Base-by-base conservation (phyloP, 2,888 invertebrate species). In the Cosmorhoe ocellata region DNA sequence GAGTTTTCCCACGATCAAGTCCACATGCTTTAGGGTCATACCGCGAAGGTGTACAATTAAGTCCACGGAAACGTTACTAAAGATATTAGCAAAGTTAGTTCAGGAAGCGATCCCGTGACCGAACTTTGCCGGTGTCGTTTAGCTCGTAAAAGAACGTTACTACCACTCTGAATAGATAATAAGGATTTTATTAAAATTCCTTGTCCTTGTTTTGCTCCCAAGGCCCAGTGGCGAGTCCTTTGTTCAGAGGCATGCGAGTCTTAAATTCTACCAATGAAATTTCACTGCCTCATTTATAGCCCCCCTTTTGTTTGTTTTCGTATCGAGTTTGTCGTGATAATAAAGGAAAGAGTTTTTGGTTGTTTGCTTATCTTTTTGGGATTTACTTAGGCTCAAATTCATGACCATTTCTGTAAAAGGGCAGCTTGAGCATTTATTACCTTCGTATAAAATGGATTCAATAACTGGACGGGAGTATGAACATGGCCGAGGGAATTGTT, bases 181-280 rank as follows among this genome's bases (percentile, higher is more conserved):
- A 85, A 84, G 84, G 81, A 79, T 87, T 87, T 84, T 87, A 89
- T 87, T 86, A 88, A 89, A 87, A 86, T 87, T 86, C 83, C 84
- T 81, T 79, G 80, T 72, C 82, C 83, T 84, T 86, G 82, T 86
- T 82, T 81, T 76, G 79, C 74, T 79, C 72, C 74, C 66, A 69
- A 68, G 79, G 71, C 66, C 69, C 71, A 67, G 67, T 54, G 67
- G 67, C 66, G 64, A 47, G 50, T 66, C 80, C 77, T 83, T 88
- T 86, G 84, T 85, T 77, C 76, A 69, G 73, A 64, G 78, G 74
- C 76, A 81, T 77, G 75, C 78, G 64, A 79, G 71, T 68, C 77
- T 71, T 71, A 67, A 76, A 76, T 77, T 74, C 67, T 67, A 63
- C 63, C 79, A 74, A 76, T 77, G 71, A 79, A 80, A 81, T 76